Evolutionary conservation across 1,140 invertebrate species (phyloP).

Genomic region (Helicoverpa armigera): DNA sequence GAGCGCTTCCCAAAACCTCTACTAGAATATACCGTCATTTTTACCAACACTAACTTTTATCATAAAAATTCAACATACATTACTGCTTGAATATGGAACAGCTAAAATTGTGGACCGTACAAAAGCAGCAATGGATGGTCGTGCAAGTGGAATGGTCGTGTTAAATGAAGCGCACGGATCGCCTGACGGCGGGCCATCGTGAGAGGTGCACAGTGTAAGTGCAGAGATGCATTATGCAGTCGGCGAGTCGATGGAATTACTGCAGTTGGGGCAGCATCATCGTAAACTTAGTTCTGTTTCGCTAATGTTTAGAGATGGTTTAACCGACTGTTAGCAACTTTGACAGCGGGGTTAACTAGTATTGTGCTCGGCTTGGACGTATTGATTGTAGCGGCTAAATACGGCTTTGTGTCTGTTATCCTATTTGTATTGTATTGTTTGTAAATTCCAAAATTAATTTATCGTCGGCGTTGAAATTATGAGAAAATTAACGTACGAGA

Average conservation of each 20-base stretch:
- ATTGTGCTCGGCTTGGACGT: constrained; percentile 41
- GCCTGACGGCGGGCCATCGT: constrained; percentile 55
- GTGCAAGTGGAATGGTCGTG: constrained; percentile 15
- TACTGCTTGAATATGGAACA: constrained; percentile 21
- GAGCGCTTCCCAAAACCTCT: constrained; percentile 63
- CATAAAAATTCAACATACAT: constrained; percentile 46
- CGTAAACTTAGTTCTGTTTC: constrained; percentile 69
- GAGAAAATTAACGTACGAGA: no score
- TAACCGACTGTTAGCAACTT: constrained; percentile 55
- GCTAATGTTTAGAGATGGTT: constrained; percentile 65
- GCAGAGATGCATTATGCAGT: constrained; percentile 79
- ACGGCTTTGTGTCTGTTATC: constrained; percentile 4
- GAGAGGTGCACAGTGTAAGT: constrained; percentile 68
- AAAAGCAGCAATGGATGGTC: constrained; percentile 38
- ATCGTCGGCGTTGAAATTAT: no score
- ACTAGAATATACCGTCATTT: constrained; percentile 40
- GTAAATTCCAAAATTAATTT: no score
- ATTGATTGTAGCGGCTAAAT: constrained; percentile 38
- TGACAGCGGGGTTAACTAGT: constrained; percentile 46
- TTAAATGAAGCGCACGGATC: constrained; percentile 57
- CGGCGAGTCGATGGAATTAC: constrained; percentile 72
- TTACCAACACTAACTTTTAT: no score
- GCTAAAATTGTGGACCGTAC: not conserved
- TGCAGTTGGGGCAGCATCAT: constrained; percentile 65
- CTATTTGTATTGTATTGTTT: no score